Conservation (phyloP, 2,888 invertebrate species). For the Drosophila kambysellisi region DNA sequence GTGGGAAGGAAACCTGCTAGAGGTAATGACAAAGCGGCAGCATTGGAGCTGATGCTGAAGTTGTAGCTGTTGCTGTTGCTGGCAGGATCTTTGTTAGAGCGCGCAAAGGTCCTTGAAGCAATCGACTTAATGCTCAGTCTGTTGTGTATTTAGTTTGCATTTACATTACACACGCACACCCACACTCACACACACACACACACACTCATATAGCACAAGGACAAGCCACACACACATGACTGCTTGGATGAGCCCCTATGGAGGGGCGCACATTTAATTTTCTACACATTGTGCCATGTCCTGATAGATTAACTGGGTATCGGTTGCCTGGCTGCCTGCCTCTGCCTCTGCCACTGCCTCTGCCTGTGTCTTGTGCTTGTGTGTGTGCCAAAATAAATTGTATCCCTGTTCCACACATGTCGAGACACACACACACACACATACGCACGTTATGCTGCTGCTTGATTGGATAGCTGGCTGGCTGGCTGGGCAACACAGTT, state of each 20-base stretch:
- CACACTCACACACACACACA: slow-evolving; percentile 20
- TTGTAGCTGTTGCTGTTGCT: slow-evolving; percentile 29
- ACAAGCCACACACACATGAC: slow-evolving; percentile 54
- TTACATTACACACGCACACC: slow-evolving; percentile 58
- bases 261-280: slow-evolving; percentile 69
- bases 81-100: slow-evolving; percentile 30
- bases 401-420: slow-evolving; percentile 53
- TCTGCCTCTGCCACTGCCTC: slow-evolving; percentile 16
- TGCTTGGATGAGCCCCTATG: slow-evolving; percentile 26
- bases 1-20: slow-evolving; percentile 5
- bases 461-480: slow-evolving; percentile 63
- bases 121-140: slow-evolving; percentile 78
- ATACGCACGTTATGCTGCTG: slow-evolving; percentile 18
- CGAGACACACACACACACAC: slow-evolving; percentile 8
- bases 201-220: slow-evolving; percentile 30
- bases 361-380: slow-evolving; percentile 12
- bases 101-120: slow-evolving; percentile 73
- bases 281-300: slow-evolving; percentile 76
- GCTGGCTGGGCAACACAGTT: slow-evolving; percentile 44
- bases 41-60: slow-evolving; percentile 13
- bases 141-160: slow-evolving; percentile 78
- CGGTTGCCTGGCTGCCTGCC: slow-evolving; percentile 13
- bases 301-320: slow-evolving; percentile 78
- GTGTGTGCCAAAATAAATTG: slow-evolving; percentile 51
- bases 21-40: slow-evolving; percentile 60